phyloP scores from a whole-genome alignment of 2,113 vertebrate species.

The Microtus montanus region DNA sequence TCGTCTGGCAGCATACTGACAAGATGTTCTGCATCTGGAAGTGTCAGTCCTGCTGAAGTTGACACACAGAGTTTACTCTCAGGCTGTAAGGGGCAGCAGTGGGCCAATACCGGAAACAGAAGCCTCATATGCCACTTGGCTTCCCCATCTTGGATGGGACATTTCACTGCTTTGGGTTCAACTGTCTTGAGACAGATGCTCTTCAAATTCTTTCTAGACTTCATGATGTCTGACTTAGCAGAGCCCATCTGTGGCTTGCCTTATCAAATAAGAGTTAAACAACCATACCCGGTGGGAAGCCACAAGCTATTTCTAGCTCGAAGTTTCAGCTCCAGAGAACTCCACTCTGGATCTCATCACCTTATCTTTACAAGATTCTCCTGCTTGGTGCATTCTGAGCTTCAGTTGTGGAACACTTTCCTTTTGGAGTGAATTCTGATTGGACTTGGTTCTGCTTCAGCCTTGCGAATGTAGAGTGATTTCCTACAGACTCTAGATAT shows the following conservation, averaged over 20 bases:
- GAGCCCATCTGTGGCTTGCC: not conserved
- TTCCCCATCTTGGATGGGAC: not conserved
- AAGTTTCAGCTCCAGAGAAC: not conserved
- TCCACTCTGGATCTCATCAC: not conserved
- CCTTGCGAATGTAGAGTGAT: not conserved
- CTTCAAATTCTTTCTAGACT: conserved; percentile 27
- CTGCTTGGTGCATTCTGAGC: not conserved
- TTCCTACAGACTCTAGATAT: not conserved
- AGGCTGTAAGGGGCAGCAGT: not conserved
- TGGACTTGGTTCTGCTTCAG: not conserved
- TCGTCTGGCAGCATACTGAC: not conserved
- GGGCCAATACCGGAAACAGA: not conserved
- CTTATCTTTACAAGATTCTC: not conserved
- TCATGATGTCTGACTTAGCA: not conserved
- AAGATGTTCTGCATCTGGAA: not conserved
- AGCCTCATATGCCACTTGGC: not conserved
- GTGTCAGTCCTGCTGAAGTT: not conserved
- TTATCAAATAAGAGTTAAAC: not conserved
- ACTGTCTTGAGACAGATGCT: not conserved
- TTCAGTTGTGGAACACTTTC: not conserved
- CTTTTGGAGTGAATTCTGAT: not conserved
- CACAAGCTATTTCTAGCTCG: not conserved
- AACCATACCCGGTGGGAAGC: not conserved
- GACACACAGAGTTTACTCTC: not conserved
- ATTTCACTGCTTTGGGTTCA: not conserved